Evolutionary conservation across 2,113 vertebrate genomes (phyloP), one percentile per base, ranked within the genome.

Genomic region (Puffinus mauretanicus): DNA sequence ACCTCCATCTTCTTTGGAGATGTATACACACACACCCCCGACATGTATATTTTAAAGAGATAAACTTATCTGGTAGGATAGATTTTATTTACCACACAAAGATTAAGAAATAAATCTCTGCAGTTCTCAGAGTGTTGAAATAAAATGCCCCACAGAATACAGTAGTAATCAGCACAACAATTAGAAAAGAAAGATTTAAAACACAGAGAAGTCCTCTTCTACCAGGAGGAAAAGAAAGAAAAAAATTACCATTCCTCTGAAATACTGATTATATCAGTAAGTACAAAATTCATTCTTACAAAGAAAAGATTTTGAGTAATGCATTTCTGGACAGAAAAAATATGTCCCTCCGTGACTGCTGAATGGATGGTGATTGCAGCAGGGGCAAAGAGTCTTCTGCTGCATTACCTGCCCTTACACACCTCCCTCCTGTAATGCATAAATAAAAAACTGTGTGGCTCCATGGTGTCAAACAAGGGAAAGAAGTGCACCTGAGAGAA

Each of bases 341-440:
- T 5, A 42, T 0, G 1, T 26, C n/a, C 25, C 42, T 79, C n/a
- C 2, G 1, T 7, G 11, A 52, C 57, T 64, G 62, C 21, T 44
- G 20, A 79, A 61, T 1, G 16, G 42, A 65, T 0, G 6, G 25
- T 3, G 9, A 21, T 8, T 77, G 47, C 46, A 78, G 40, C 7
- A 71, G 55, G 30, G 18, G 8, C 46, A 86, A 91, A 86, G 25
- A 11, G 11, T 38, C 34, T 73, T 27, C 47, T 57, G 58, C 21
- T 2, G 2, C 21, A 32, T 42, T 65, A 61, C 30, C 21, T 54
- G 27, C n/a, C 36, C 10, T 58, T 32, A 54, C 38, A 29, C 14
- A 26, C 5, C 40, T 73, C 57, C 21, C 46, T 47, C 12, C 24
- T 40, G 13, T 69, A 49, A 82, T 5, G 32, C 3, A 20, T 26